Conservation (phyloP, 2,797 vertebrate genomes). For the Falco peregrinus region DNA sequence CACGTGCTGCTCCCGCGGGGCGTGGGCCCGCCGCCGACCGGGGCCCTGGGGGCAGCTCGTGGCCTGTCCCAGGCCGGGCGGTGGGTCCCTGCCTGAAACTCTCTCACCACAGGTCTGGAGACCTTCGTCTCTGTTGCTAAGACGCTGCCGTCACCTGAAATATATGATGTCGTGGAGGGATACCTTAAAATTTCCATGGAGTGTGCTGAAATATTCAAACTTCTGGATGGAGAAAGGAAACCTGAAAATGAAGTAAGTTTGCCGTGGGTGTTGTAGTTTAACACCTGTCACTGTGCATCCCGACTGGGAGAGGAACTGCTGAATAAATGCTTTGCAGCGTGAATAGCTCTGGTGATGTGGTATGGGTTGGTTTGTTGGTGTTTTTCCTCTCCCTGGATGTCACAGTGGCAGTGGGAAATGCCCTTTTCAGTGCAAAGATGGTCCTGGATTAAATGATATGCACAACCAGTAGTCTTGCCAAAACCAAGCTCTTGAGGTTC, state of each 20-base stretch:
- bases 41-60: neutral
- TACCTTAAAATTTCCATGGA: slow-evolving; percentile 94
- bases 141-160: slow-evolving; percentile 78
- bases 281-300: rapidly evolving
- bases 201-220: slow-evolving; percentile 88
- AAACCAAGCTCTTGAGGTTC: neutral
- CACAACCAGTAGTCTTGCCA: neutral
- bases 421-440: neutral
- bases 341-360: neutral
- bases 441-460: neutral
- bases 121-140: slow-evolving; percentile 83
- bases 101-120: slow-evolving; percentile 78
- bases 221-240: slow-evolving; percentile 85
- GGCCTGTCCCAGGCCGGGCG: rapidly evolving
- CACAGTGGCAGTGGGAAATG: neutral
- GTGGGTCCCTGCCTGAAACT: neutral
- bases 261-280: rapidly evolving
- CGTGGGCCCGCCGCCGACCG: too few species aligned
- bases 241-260: slow-evolving; percentile 84
- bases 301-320: rapidly evolving
- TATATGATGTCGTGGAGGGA: slow-evolving; percentile 92
- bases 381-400: neutral
- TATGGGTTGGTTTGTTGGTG: rapidly evolving
- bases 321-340: neutral
- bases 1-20: neutral